Conservation (phyloP, 2,113 vertebrate species). For the Erythrolamprus reginae region DNA sequence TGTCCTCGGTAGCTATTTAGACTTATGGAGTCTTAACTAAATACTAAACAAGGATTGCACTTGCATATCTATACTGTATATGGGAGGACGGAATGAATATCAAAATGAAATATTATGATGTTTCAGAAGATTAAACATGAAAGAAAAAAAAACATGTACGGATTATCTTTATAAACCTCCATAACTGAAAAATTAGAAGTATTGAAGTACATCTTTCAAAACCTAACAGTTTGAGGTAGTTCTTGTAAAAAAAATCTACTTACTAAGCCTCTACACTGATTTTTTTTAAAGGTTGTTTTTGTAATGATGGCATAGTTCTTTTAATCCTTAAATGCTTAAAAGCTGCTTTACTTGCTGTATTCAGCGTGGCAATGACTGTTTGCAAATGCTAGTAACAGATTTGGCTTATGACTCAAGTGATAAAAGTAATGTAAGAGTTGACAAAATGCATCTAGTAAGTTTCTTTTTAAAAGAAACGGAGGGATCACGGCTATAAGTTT, state of each 20-base stretch:
- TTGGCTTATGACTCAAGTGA: slow-evolving; percentile 6
- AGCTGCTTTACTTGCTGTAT: background rate
- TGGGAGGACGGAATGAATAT: background rate
- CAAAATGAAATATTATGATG: slow-evolving; percentile 42
- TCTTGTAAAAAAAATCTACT: background rate
- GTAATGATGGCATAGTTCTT: background rate
- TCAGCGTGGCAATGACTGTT: background rate
- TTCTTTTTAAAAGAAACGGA: background rate
- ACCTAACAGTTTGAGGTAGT: background rate
- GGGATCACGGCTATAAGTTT: background rate
- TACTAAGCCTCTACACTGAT: background rate
- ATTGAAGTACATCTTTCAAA: background rate
- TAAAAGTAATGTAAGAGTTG: background rate
- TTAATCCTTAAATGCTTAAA: slow-evolving; percentile 12
- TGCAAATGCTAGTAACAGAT: slow-evolving; percentile 10
- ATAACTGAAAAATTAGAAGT: slow-evolving; percentile 33
- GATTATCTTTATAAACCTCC: slow-evolving; percentile 42
- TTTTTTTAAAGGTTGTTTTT: background rate
- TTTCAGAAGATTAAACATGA: slow-evolving; percentile 40
- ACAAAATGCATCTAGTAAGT: background rate
- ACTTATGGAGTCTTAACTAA: background rate
- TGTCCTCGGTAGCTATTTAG: background rate
- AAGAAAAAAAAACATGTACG: background rate
- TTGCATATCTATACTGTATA: background rate
- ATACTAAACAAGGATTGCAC: background rate